Evolutionary conservation across 2,888 invertebrate genomes (phyloP), one percentile per base, ranked within the genome.

Genomic region (Drosophila cracens): DNA sequence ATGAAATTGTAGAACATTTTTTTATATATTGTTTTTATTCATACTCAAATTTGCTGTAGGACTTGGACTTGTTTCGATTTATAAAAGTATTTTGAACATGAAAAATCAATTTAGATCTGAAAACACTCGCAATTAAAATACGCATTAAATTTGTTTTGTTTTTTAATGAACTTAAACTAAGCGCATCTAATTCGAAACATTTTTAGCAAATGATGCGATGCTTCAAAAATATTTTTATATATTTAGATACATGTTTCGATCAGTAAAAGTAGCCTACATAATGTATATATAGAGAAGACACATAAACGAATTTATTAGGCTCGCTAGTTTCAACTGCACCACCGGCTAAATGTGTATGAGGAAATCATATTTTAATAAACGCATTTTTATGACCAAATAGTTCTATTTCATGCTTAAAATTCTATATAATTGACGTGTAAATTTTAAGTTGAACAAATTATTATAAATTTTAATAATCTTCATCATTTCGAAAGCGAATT

Each of bases 101-200:
- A 70, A 40, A 48, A 36, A 8, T 6, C 10, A 31, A 56, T 53
- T 67, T 48, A 53, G 52, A 49, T 49, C 51, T 18, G 33, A 33
- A 59, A 60, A 73, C 43, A 53, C 49, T 43, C 33, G 40, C 49
- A 59, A 78, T 59, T 58, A 78, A 59, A 43, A 34, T 29, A 49
- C 40, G 57, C 60, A 54, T 61, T 63, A 31, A 52, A 33, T 11
- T 4, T 33, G 0, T 33, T 11, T 33, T 33, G 13, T 36, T 64
- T 62, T 46, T 25, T 65, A 52, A 13, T 49, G 63, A 68, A 65
- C 21, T 56, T 10, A 70, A 87, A 78, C 87, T 69, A 75, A 79
- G 78, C 82, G 79, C 57, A 82, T 49, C 89, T 76, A 78, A 89
- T 87, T 78, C 49, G 56, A 40, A 73, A 78, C 59, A 54, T 71